These are phyloP conservation scores for Psophia crepitans DNA, from an alignment of 2,113 vertebrate species.

Conservation along the genomic window DNA sequence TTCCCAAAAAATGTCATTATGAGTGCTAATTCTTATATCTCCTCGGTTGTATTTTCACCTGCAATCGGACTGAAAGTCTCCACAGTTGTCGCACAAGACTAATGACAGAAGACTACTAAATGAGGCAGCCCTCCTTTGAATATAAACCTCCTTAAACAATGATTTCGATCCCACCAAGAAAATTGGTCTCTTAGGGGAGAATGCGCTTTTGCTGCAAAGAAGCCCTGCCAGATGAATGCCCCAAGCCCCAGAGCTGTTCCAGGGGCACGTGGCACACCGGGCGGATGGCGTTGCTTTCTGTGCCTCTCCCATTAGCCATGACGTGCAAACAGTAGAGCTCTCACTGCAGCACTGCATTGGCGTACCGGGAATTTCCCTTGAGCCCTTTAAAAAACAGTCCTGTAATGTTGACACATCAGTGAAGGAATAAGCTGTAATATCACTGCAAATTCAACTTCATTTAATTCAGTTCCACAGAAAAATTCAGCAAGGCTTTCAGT, in stretches of 20 bases:
- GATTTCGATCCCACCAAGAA: neutral
- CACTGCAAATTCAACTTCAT: neutral
- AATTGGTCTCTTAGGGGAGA: neutral
- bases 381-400: neutral
- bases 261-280: neutral
- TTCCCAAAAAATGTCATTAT: neutral
- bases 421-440: neutral
- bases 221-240: neutral
- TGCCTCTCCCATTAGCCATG: neutral
- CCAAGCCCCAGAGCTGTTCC: neutral
- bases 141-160: neutral
- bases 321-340: rapidly evolving
- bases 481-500: neutral
- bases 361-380: neutral
- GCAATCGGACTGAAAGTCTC: neutral
- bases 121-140: neutral
- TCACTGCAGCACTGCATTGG: neutral
- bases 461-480: neutral
- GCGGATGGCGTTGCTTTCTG: neutral
- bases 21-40: neutral
- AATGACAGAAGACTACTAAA: neutral
- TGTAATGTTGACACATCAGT: neutral
- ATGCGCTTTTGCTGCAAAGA: neutral
- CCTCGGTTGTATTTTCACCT: neutral
- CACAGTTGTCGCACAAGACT: neutral